Evolutionary conservation across 2,888 invertebrate genomes (phyloP).

Genomic region (Agapostemon virescens): DNA sequence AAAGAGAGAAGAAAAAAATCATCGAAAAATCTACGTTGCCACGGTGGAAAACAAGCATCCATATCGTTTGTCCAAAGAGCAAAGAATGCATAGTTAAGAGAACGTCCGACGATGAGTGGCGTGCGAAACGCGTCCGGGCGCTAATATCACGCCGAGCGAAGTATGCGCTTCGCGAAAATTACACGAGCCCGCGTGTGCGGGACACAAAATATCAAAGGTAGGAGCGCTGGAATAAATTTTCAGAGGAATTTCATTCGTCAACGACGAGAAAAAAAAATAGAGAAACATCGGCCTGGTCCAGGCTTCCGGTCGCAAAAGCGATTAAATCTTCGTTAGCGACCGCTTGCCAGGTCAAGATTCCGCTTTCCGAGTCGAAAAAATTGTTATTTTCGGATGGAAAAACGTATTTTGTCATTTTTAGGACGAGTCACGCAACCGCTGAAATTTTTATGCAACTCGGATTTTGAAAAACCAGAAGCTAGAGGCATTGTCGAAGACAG

Average conservation of each 20-base stretch:
- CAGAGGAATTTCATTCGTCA: slow-evolving; percentile 53
- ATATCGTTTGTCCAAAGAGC: neutral
- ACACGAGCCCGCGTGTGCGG: slow-evolving; percentile 20
- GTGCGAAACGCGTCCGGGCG: slow-evolving; percentile 23
- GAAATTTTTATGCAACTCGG: no score
- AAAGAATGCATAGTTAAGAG: slow-evolving; percentile 18
- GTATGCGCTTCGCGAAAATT: slow-evolving; percentile 42
- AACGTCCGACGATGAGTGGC: slow-evolving; percentile 36
- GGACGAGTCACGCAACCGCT: no score
- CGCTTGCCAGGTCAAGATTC: slow-evolving; percentile 27
- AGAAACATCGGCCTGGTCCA: neutral
- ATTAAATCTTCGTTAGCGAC: slow-evolving; percentile 53
- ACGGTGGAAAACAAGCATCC: neutral
- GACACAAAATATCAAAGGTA: slow-evolving; percentile 50
- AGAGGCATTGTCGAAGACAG: no score
- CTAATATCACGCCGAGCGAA: slow-evolving; percentile 46
- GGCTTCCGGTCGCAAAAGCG: slow-evolving; percentile 30
- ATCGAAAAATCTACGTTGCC: slow-evolving; percentile 8
- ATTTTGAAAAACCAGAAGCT: no score
- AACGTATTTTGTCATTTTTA: neutral
- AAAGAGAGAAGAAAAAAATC: neutral
- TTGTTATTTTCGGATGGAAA: slow-evolving; percentile 12
- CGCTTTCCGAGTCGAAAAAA: slow-evolving; percentile 27
- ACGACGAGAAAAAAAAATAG: slow-evolving; percentile 5
- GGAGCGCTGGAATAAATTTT: slow-evolving; percentile 51